Base-by-base conservation (phyloP, 2,797 vertebrate species). In the Lutjanus argentimaculatus region DNA sequence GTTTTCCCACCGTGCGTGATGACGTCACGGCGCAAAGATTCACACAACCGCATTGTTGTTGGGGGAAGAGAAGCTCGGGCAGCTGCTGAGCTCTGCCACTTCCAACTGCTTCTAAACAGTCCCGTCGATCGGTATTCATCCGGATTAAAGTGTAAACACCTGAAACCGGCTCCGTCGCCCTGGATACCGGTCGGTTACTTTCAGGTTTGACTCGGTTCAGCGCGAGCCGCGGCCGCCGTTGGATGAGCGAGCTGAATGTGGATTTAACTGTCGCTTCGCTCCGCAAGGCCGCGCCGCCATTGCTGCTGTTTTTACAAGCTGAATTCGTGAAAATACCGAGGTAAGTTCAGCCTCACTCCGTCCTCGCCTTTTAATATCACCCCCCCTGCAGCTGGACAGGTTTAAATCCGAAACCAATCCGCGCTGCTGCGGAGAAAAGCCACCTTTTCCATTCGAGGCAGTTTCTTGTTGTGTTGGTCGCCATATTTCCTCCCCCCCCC, bases 401-500 rank as follows among this genome's bases (percentile, higher is more conserved):
- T 57, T 65, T 2, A 19, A 67, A n/a, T 11, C 5, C 1, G 0
- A 1, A 16, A 43, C 2, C 2, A 21, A 30, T 0, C 0, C 0
- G 1, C 1, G 11, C 13, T 8, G 8, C 7, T 49, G 1, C 0
- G 14, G 49, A 42, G 40, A 59, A 75, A 79, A 57, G 52, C 1
- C 61, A 48, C 65, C 57, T 82, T 84, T 73, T 83, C 19, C 51
- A 30, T 6, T 74, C 40, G 71, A 80, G 80, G 73, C 72, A 63
- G 83, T 48, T 91, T 91, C 93, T 94, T 96, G 95, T 96, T 96
- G 96, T 96, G 96, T 94, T 94, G 94, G 96, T 94, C 97, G 97
- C 97, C 97, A 98, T 99, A 89, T 98, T 98, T 95, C 93, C 95
- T 92, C 90, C 90, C 87, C 90, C 90, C 87, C 86, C 88, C 79